phyloP scores from a whole-genome alignment of 2,797 vertebrate species.

The Avahi laniger region DNA sequence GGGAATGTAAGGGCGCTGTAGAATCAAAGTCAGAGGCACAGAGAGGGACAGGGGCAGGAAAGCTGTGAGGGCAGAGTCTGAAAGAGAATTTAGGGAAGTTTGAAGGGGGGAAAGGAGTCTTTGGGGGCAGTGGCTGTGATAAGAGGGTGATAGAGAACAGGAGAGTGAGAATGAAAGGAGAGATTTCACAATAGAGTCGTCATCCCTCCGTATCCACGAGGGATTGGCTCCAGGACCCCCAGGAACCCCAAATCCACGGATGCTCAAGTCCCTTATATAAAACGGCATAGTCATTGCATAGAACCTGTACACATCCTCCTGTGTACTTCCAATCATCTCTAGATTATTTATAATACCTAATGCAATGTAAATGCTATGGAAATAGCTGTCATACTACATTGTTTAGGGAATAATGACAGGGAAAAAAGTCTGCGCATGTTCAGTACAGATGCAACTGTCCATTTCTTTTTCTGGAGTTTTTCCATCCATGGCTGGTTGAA shows the following conservation, averaged over 20 bases:
- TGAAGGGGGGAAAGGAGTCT: background rate
- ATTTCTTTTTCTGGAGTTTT: background rate
- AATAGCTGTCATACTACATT: background rate
- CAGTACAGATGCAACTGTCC: background rate
- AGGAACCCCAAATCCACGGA: background rate
- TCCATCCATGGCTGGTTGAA: background rate
- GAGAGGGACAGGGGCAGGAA: background rate
- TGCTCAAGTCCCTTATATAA: background rate
- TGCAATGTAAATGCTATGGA: background rate
- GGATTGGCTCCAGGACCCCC: background rate
- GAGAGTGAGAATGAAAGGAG: background rate
- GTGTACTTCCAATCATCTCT: background rate
- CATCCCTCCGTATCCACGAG: background rate
- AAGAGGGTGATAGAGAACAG: background rate
- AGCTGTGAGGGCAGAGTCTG: background rate
- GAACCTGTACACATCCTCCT: background rate
- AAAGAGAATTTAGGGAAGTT: background rate
- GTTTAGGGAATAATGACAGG: background rate
- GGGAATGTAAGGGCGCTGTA: background rate
- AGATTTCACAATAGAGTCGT: background rate
- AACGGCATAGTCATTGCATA: background rate
- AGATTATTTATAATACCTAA: background rate
- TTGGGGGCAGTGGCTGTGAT: background rate
- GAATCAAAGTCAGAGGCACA: background rate
- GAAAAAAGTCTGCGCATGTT: background rate